phyloP scores from a whole-genome alignment of 2,888 invertebrate species.

The Drosophila paracracens region DNA sequence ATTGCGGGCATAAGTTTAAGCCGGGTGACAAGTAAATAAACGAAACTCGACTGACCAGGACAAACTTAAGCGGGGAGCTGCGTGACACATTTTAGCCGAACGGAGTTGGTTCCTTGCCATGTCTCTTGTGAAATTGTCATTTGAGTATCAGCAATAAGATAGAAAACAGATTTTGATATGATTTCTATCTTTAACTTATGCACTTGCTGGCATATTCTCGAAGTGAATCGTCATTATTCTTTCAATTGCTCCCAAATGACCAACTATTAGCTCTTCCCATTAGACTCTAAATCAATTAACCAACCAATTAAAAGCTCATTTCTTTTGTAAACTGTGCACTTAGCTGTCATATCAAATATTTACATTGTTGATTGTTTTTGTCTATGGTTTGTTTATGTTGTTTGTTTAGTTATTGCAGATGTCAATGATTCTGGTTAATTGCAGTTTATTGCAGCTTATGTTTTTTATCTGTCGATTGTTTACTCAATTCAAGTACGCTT shows the following conservation, averaged over 20 bases:
- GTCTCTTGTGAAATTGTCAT: neutral
- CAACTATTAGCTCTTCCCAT: neutral
- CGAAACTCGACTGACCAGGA: neutral
- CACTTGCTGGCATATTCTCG: neutral
- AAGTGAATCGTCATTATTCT: neutral
- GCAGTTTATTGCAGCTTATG: slow-evolving; percentile 25
- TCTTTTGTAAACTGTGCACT: slow-evolving; percentile 33
- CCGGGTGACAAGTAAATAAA: neutral
- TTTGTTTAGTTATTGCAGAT: slow-evolving; percentile 31
- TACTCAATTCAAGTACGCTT: slow-evolving; percentile 52
- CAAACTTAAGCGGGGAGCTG: too few relatives aligned
- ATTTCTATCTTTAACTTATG: neutral
- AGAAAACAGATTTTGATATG: neutral
- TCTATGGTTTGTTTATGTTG: slow-evolving; percentile 13
- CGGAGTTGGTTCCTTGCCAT: neutral
- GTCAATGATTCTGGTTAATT: slow-evolving; percentile 40
- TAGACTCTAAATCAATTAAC: slow-evolving; percentile 7
- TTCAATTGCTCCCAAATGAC: neutral
- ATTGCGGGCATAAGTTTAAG: neutral
- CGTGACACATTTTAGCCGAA: too few relatives aligned
- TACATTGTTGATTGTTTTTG: slow-evolving; percentile 30
- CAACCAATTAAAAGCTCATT: slow-evolving; percentile 36
- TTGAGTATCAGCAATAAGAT: neutral
- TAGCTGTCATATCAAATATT: slow-evolving; percentile 37
- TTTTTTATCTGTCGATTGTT: slow-evolving; percentile 9